A percentile compares a stretch with the other conserved stretches of the same genome.
These are phyloP conservation scores for Synergus itoensis DNA, from an alignment of 2,888 invertebrate species.

Conservation along the genomic window DNA sequence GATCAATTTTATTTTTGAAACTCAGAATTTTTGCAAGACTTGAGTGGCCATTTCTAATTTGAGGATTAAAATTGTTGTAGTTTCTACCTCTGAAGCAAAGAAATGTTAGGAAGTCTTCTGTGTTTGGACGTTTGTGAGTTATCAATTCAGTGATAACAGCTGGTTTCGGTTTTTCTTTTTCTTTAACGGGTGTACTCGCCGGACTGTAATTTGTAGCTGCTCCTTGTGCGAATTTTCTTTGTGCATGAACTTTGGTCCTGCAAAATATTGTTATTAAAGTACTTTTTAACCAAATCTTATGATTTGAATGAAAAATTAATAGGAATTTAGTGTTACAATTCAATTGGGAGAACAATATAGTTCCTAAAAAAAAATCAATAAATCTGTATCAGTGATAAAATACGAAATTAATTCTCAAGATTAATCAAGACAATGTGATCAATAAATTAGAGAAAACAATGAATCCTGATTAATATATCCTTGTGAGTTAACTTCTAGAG, in stretches of 20 bases:
- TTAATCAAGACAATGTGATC: conserved; percentile 4
- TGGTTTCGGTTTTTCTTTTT: conserved; percentile 79
- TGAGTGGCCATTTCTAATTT: background rate
- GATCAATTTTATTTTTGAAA: too few species aligned
- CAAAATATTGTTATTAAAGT: conserved; percentile 39
- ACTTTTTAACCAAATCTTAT: background rate
- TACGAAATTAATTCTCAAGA: conserved; percentile 18
- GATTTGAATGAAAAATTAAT: background rate
- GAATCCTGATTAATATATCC: background rate
- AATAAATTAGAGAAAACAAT: too few species aligned
- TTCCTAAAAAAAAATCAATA: conserved; percentile 24
- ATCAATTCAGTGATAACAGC: conserved; percentile 82
- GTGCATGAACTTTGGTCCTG: conserved; percentile 90
- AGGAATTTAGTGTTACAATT: background rate
- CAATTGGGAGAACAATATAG: background rate
- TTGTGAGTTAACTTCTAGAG: background rate
- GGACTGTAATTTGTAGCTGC: conserved; percentile 81
- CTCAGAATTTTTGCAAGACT: too few species aligned
- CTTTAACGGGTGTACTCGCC: conserved; percentile 81
- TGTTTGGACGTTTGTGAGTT: conserved; percentile 86
- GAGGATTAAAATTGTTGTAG: conserved; percentile 1
- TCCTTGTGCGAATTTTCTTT: conserved; percentile 93
- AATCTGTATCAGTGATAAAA: background rate
- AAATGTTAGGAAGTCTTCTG: conserved; percentile 92
- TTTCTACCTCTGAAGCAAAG: conserved; percentile 87